Evolutionary conservation across 1,140 invertebrate species (phyloP).

Genomic region (Achatina immaculata): DNA sequence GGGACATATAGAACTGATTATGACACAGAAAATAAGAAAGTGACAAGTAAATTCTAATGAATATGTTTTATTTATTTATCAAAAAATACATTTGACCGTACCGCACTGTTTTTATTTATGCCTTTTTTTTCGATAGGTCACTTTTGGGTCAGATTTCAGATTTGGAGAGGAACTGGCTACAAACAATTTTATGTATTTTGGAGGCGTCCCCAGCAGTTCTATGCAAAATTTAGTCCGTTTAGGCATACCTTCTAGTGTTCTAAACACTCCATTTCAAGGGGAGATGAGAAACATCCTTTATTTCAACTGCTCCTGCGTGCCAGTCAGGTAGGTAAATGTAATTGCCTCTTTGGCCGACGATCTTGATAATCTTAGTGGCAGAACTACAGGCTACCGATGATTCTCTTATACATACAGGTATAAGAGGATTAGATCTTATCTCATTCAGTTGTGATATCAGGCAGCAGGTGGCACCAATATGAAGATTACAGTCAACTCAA

Average conservation of each 20-base stretch:
- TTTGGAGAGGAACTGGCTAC: conserved; percentile 48
- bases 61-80: too few relatives aligned
- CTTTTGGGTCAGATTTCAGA: conserved; percentile 59
- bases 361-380: neutral
- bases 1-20: too few relatives aligned
- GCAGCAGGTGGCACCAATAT: neutral
- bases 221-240: conserved; percentile 42
- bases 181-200: conserved; percentile 61
- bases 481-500: neutral
- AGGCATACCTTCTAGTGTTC: conserved; percentile 49
- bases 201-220: conserved; percentile 54
- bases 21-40: too few relatives aligned
- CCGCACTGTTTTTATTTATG: too few relatives aligned
- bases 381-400: neutral
- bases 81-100: too few relatives aligned
- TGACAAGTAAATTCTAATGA: too few relatives aligned
- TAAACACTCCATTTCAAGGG: conserved; percentile 47
- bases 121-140: conserved; percentile 35
- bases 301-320: conserved; percentile 65
- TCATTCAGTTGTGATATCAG: neutral
- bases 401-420: neutral
- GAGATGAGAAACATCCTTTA: conserved; percentile 65
- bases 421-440: neutral
- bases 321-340: conserved; percentile 43
- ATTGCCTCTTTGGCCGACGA: neutral